These are phyloP conservation scores for Cataglyphis albicans DNA, from an alignment of 2,888 invertebrate genomes.

Conservation along the genomic window DNA sequence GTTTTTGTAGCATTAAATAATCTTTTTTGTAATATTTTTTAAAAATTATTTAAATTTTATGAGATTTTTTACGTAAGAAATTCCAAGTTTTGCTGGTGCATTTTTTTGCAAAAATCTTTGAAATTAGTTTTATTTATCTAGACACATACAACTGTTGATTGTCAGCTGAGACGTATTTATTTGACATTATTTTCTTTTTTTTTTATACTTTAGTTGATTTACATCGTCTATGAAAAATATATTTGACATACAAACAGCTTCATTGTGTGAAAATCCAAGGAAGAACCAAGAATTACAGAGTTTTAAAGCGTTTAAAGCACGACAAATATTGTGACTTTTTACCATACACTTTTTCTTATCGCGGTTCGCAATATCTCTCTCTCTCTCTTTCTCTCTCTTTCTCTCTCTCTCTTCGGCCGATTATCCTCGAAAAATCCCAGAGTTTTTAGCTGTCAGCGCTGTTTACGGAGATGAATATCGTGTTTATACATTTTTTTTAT, in stretches of 20 bases:
- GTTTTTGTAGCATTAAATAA: not conserved
- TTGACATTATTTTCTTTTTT: not conserved
- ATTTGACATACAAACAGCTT: not conserved
- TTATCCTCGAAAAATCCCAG: not conserved
- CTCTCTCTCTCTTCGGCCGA: not conserved
- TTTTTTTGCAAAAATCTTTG: not conserved
- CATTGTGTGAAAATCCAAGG: not conserved
- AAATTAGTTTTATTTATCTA: not conserved
- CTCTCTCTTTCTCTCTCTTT: not conserved
- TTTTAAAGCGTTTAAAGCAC: conserved; percentile 4
- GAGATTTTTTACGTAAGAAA: not conserved
- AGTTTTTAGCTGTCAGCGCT: not conserved
- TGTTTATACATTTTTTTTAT: not conserved
- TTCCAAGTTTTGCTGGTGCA: not conserved
- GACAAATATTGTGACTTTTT: not conserved
- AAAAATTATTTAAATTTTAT: conserved; percentile 1
- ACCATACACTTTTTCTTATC: not conserved
- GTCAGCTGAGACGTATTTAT: not conserved
- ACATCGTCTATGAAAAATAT: not conserved
- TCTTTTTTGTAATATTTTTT: not conserved
- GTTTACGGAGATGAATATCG: not conserved
- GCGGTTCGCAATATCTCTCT: not conserved
- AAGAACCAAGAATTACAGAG: not conserved
- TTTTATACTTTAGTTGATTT: not conserved
- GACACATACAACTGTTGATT: not conserved